phyloP scores from a whole-genome alignment of 2,797 vertebrate genomes.

The Melopsittacus undulatus region DNA sequence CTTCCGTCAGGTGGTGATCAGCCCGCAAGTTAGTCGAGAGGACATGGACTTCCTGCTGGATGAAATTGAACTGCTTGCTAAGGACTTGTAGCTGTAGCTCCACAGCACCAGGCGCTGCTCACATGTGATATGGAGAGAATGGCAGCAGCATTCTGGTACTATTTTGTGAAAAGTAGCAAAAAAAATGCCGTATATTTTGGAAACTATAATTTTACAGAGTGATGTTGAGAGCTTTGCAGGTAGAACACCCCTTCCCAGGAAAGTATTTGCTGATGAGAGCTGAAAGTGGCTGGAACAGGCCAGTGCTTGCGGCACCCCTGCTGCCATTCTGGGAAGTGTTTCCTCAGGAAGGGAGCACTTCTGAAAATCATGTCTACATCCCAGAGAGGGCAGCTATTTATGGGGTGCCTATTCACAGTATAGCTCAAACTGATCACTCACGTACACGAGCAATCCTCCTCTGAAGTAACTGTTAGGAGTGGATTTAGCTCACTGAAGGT shows the following conservation, averaged over 20 bases:
- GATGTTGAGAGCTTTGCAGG: not conserved
- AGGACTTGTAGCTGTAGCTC: slow-evolving; percentile 78
- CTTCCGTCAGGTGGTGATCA: slow-evolving; percentile 88
- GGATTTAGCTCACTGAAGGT: not conserved
- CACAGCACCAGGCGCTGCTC: slow-evolving; percentile 12
- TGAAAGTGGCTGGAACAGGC: not conserved
- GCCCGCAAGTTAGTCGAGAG: slow-evolving; percentile 79
- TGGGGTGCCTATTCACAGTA: not conserved
- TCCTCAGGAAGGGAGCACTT: not conserved
- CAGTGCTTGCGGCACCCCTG: not conserved
- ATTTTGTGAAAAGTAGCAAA: not conserved
- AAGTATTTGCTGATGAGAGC: not conserved
- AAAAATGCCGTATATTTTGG: not conserved
- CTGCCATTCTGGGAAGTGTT: not conserved
- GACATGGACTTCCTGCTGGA: slow-evolving; percentile 88
- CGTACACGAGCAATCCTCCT: not conserved
- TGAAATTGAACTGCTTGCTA: slow-evolving; percentile 82
- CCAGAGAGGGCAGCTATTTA: slow-evolving; percentile 16
- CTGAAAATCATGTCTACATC: not conserved
- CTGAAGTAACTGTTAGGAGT: not conserved
- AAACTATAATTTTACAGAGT: not conserved
- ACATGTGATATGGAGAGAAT: not conserved
- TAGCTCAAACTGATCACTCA: not conserved
- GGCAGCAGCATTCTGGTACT: slow-evolving; percentile 27
- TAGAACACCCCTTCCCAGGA: not conserved